phyloP scores from a whole-genome alignment of 2,113 vertebrate genomes.

The Phasianus colchicus region DNA sequence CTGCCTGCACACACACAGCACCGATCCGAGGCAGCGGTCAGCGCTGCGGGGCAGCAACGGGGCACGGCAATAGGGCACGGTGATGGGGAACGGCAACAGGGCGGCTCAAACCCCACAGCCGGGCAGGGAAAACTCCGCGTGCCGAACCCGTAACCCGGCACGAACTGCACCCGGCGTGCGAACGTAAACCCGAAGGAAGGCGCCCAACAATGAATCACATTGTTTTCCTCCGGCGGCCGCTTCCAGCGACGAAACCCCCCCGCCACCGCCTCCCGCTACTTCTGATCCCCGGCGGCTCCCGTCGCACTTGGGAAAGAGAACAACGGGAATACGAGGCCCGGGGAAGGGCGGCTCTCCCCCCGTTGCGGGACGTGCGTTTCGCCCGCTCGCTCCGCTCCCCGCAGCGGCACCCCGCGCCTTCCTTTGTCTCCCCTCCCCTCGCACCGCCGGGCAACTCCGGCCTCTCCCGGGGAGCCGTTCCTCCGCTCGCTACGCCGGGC shows the following conservation, averaged over 20 bases:
- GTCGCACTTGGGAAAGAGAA: slow-evolving; percentile 11
- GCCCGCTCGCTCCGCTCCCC: too few relatives aligned
- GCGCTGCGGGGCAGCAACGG: background rate
- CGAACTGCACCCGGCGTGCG: slow-evolving; percentile 61
- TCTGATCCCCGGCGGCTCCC: background rate
- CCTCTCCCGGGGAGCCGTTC: too few relatives aligned
- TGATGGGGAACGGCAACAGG: background rate
- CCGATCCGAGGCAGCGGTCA: background rate
- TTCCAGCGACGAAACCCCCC: slow-evolving; percentile 58
- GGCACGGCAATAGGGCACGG: background rate
- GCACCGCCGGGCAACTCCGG: too few relatives aligned
- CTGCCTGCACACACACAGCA: background rate
- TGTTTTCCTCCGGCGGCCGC: slow-evolving; percentile 68
- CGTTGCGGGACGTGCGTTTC: too few relatives aligned
- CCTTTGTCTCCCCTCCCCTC: too few relatives aligned
- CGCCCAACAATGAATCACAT: slow-evolving; percentile 78
- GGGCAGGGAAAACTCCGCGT: slow-evolving; percentile 23
- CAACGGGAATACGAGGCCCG: too few relatives aligned
- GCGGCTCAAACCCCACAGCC: background rate
- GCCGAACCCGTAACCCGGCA: slow-evolving; percentile 66
- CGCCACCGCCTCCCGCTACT: background rate
- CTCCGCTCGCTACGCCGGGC: too few relatives aligned
- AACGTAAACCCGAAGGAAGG: slow-evolving; percentile 68
- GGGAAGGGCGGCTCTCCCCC: too few relatives aligned
- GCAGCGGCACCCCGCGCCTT: too few relatives aligned